Percentiles rank a stretch among this genome's conserved stretches.
Conservation (phyloP, 2,888 invertebrate species). For the Pantelozetes paolii region DNA sequence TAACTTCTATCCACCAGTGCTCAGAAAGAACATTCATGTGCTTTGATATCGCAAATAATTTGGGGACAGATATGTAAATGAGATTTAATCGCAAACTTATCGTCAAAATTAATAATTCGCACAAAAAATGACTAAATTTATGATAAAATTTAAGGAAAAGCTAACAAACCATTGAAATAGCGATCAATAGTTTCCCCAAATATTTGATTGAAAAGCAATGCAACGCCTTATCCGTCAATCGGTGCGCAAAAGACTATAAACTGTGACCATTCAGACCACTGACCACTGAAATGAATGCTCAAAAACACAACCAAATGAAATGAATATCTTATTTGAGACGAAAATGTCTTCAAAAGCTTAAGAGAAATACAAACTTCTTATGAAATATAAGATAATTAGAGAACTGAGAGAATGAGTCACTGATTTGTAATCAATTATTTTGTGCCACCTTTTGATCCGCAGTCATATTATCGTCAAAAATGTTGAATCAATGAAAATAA, state of each 20-base stretch:
- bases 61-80: slow-evolving; percentile 13
- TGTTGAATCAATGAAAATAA: neutral
- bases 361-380: neutral
- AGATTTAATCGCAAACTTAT: no score
- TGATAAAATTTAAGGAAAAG: neutral
- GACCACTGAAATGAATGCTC: neutral
- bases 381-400: neutral
- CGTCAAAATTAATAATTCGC: neutral
- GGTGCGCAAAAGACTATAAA: slow-evolving; percentile 29
- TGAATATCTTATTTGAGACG: neutral
- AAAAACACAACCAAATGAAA: neutral
- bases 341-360: neutral
- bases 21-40: slow-evolving; percentile 35
- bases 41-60: slow-evolving; percentile 31
- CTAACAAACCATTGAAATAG: slow-evolving; percentile 13
- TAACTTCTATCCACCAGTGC: slow-evolving; percentile 20
- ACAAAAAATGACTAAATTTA: no score
- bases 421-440: slow-evolving; percentile 24
- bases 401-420: slow-evolving; percentile 20
- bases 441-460: slow-evolving; percentile 26
- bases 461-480: slow-evolving; percentile 15
- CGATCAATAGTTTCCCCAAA: slow-evolving; percentile 18
- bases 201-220: slow-evolving; percentile 25
- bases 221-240: slow-evolving; percentile 30
- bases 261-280: slow-evolving; percentile 33